Percentiles rank a stretch among this genome's conserved stretches.
Evolutionary conservation across 2,888 invertebrate species (phyloP).

Genomic region (Ormyrus labotus): DNA sequence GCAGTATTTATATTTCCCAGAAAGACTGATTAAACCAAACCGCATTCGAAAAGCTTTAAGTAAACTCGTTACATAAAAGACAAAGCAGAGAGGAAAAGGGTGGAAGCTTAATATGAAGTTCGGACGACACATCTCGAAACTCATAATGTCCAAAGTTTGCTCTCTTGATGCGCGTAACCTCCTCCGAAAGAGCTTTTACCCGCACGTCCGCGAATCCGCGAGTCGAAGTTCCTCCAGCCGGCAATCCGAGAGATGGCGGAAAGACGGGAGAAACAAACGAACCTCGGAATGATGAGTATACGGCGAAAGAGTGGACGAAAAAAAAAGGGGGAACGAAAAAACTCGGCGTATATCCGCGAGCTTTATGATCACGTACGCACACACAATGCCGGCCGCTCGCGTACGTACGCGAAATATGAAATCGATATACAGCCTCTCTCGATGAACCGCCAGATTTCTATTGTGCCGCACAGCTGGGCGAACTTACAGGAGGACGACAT

Average conservation of each 20-base stretch:
- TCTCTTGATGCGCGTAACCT: no score
- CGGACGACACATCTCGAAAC: no score
- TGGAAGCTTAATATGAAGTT: no score
- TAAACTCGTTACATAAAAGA: no score
- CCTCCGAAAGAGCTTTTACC: no score
- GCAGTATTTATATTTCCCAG: no score
- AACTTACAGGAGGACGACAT: constrained; percentile 16
- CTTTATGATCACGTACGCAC: constrained; percentile 41
- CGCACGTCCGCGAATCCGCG: no score
- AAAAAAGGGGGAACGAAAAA: constrained; percentile 7
- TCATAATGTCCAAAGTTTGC: no score
- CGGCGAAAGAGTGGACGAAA: background rate
- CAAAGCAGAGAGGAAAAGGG: no score
- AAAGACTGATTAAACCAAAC: no score
- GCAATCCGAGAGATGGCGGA: constrained; percentile 8
- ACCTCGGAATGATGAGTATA: background rate
- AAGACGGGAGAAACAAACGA: constrained; percentile 23
- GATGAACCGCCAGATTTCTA: constrained; percentile 58
- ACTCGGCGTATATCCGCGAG: background rate
- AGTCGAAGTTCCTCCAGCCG: background rate
- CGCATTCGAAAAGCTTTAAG: no score
- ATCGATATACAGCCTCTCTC: constrained; percentile 60
- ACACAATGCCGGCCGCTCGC: constrained; percentile 58
- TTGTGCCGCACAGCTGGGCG: constrained; percentile 45
- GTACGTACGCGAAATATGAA: constrained; percentile 65